Base-by-base conservation (phyloP, 2,888 invertebrate species). In the Chloroclystis v-ata region DNA sequence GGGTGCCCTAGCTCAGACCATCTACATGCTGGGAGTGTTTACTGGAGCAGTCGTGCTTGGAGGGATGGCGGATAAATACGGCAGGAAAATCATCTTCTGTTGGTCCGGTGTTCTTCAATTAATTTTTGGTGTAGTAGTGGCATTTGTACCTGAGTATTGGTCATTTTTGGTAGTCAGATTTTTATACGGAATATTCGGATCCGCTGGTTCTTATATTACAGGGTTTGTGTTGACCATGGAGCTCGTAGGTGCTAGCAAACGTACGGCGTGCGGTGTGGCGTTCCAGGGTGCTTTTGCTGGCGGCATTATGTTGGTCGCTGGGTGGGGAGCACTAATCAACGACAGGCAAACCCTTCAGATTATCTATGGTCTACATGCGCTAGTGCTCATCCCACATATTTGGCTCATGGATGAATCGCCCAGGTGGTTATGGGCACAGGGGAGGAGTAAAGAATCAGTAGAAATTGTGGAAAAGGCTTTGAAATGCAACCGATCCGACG, bases 371-470 rank as follows among this genome's bases (percentile, higher is more conserved):
- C 78, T 94, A 24, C 96, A 96, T 63, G 90, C 93, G 40, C 75
- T 91, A 11, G 69, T 95, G 0, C 88, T 96, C 0, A 76, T 95
- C 25, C 93, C 91, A 1, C 95, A 96, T 68, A 95, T 94, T 90
- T 95, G 96, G 96, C 79, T 95, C 3, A 93, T 96, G 90, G 95
- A 96, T 61, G 96, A 96, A 81, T 96, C 95, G 5, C 95, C 95
- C 0, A 90, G 95, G 10, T 96, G 96, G 96, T 77, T 96, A 5
- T 96, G 96, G 95, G 91, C 93, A 26, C 94, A 95, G 70, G 95
- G 95, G 0, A 89, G 92, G 37, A 83, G 90, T 0, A 89, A 89
- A 39, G 94, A 95, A 76, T 92, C 95, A 0, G 90, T 95, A 0
- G 89, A 89, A 7, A 94, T 96, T 52, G 90, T 95, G 3, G 89